Evolutionary conservation across 2,113 vertebrate genomes (phyloP).

Genomic region (Chroicocephalus ridibundus): DNA sequence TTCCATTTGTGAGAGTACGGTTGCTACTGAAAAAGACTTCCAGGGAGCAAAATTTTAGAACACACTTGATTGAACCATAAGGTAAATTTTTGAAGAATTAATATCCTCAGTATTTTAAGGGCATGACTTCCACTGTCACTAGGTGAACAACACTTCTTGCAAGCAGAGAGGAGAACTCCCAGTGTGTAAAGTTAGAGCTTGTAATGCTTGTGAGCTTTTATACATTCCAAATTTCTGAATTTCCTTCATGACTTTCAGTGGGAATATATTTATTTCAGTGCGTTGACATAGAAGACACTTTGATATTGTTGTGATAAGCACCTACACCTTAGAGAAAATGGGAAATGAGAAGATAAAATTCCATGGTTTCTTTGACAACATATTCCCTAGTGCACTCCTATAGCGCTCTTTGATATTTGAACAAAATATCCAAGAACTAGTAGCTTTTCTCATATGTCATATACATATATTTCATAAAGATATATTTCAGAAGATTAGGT

Average conservation of each 20-base stretch:
- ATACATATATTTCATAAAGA: neutral
- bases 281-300: neutral
- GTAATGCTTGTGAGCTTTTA: neutral
- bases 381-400: neutral
- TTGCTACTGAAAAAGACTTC: neutral
- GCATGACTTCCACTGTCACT: neutral
- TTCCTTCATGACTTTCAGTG: neutral
- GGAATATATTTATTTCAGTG: neutral
- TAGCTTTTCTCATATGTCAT: neutral
- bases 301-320: neutral
- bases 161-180: neutral
- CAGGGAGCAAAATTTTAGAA: neutral
- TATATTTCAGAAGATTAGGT: neutral
- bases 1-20: neutral
- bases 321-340: neutral
- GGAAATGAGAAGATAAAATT: neutral
- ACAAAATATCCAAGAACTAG: neutral
- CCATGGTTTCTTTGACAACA: neutral
- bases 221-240: neutral
- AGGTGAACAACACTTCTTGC: neutral
- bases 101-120: neutral
- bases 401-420: neutral
- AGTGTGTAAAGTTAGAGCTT: neutral
- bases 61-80: neutral
- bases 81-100: neutral